phyloP scores from a whole-genome alignment of 1,140 invertebrate genomes.

The Maconellicoccus hirsutus region DNA sequence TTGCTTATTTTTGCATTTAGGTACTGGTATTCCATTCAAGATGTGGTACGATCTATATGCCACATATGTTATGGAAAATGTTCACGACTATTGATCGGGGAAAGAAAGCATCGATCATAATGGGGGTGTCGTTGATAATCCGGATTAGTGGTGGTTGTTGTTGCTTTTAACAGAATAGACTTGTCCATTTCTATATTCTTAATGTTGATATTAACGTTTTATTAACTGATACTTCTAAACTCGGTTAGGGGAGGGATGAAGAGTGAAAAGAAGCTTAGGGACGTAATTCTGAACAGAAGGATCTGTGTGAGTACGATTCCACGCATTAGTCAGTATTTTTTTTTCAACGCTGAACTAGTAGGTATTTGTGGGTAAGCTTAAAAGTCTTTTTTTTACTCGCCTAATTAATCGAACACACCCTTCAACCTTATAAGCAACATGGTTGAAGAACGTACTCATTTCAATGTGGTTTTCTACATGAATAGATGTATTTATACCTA shows the following conservation, averaged over 20 bases:
- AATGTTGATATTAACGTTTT: conserved; percentile 21
- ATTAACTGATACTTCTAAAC: conserved; percentile 17
- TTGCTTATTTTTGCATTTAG: conserved; percentile 14
- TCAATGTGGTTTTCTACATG: no score
- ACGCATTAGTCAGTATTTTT: background rate
- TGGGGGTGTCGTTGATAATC: conserved; percentile 18
- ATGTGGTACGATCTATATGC: background rate
- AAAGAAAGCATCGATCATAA: conserved; percentile 13
- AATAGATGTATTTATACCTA: no score
- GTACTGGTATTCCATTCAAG: conserved; percentile 15
- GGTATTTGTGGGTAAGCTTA: no score
- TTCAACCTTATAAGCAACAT: no score
- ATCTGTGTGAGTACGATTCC: background rate
- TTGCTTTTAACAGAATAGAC: conserved; percentile 19
- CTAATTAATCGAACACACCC: no score
- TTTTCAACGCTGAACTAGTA: no score
- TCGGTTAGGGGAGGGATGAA: background rate
- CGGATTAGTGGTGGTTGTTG: conserved; percentile 19
- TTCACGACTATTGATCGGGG: conserved; percentile 6
- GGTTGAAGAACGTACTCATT: no score
- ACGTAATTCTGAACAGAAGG: background rate
- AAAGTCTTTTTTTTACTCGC: no score
- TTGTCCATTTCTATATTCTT: conserved; percentile 15
- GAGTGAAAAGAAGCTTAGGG: background rate
- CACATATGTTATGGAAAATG: conserved; percentile 12